Evolutionary conservation across 2,888 invertebrate species (phyloP), one percentile per base, ranked within the genome.

Genomic region (Hemicrepidius hirtus): DNA sequence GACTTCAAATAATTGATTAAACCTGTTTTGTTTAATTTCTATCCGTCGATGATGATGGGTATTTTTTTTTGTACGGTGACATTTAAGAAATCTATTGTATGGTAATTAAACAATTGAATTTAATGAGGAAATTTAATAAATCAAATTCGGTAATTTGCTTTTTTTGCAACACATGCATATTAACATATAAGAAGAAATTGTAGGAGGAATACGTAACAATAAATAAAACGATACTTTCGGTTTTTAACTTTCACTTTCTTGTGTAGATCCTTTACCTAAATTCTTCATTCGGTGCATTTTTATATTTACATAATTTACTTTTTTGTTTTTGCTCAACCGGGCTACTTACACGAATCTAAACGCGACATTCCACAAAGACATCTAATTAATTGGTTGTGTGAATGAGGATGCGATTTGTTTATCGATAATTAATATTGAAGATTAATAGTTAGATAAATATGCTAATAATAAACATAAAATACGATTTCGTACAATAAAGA

Each of bases 131-230:
- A n/a, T n/a, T n/a, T n/a, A 12, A 24, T 50, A 50, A 50, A 44
- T 44, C 44, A 44, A 4, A 3, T 44, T 18, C 13, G 2, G 5
- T 13, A 20, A 46, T 7, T 21, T 21, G 21, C 9, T 10, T 21
- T 12, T 21, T 53, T 53, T 53, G 53, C 53, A 32, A 32, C 53
- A 53, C 13, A 53, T 28, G 55, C 9, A 32, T 3, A 55, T 28
- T 16, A 41, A 28, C 32, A 20, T 46, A n/a, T 24, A 63, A 63
- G 50, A 64, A 49, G 64, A 64, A 53, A 66, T 55, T 55, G 66
- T 66, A 55, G 66, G 66, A 55, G 66, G 66, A 41, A 66, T 55
- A 66, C 66, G 66, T 66, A 66, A 66, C 55, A 53, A 55, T 66
- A 55, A 55, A 66, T 44, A 55, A 66, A 55, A 40, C 18, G 28